Conservation (phyloP, 2,113 vertebrate species). For the Crotalus viridis region DNA sequence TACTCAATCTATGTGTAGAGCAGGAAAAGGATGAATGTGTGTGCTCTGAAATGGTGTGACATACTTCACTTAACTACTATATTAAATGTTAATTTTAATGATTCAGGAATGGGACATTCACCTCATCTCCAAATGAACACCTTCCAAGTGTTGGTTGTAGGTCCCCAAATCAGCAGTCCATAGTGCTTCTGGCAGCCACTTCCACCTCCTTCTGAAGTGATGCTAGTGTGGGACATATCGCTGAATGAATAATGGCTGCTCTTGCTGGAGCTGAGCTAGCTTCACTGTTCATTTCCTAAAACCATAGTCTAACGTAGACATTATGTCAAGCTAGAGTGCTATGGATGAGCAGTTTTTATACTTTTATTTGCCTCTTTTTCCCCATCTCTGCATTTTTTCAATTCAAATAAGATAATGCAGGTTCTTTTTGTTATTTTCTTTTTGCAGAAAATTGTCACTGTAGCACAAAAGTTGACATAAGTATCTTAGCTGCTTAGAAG, state of each 20-base stretch:
- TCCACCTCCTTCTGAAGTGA: not conserved
- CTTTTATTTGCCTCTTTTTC: constrained; percentile 18
- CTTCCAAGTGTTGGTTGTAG: not conserved
- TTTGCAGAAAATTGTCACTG: constrained; percentile 4
- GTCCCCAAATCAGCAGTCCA: not conserved
- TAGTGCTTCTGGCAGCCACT: not conserved
- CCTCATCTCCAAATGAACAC: not conserved
- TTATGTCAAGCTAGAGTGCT: not conserved
- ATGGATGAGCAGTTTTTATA: constrained; percentile 16
- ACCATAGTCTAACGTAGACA: not conserved
- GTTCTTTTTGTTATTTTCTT: not conserved
- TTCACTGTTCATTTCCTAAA: not conserved
- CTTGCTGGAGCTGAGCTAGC: not conserved
- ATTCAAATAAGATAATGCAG: not conserved
- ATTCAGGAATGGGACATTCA: not conserved
- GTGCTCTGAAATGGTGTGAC: not conserved
- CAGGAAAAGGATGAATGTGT: accelerated
- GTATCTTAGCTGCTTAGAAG: not conserved
- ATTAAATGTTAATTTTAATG: not conserved
- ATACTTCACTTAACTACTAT: not conserved
- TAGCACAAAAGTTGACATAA: not conserved
- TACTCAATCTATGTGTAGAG: not conserved
- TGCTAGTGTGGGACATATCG: not conserved
- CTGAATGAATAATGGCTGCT: not conserved
- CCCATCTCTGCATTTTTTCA: not conserved